Base-by-base conservation (phyloP, 2,113 vertebrate species). In the Anas platyrhynchos region DNA sequence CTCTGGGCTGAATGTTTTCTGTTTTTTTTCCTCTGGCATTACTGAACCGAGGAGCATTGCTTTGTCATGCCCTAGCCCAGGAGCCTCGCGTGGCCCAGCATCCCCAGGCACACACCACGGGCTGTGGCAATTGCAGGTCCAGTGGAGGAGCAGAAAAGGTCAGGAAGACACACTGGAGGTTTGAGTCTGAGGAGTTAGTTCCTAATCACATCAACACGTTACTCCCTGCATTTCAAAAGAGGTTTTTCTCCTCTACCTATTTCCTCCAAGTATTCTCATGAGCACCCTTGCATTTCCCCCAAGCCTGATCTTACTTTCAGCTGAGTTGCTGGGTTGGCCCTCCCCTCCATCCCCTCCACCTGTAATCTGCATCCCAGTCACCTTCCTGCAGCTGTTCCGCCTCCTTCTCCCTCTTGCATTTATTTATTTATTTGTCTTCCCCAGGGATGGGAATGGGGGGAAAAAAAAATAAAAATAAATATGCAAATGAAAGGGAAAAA, bases 401-500 rank as follows among this genome's bases (percentile, higher is more conserved):
- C 20, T 87, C 76, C 96, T 93, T 96, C 83, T 95, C 73, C 91
- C 65, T 78, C 87, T 92, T 95, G 67, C 76, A 96, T 68, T 94
- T 89, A 76, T 95, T 86, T 93, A 80, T 96, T 84, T 74, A 52
- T 95, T 95, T 97, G 21, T 78, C 92, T 75, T 94, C 85, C 79
- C 73, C 25, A 2, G 92, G 62, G 82, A 85, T 38, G 91, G 63
- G 93, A 97, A 86, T 82, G 52, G 83, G 73, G 77, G 18, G 5
- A 41, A 12, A 41, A 12, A 41, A 72, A 78, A 84, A 89, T 94
- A 92, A 92, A 94, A 93, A 87, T 88, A 94, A 92, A 91, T 92
- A 97, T 98, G 94, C 78, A 97, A 97, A 97, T 96, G 68, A 89
- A 76, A 93, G 58, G 55, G 48, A 36, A 76, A 88, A 95, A 95